A percentile compares a stretch with the other conserved stretches of the same genome.
phyloP scores from a whole-genome alignment of 2,888 invertebrate genomes.

The Digitonthophagus gazella region DNA sequence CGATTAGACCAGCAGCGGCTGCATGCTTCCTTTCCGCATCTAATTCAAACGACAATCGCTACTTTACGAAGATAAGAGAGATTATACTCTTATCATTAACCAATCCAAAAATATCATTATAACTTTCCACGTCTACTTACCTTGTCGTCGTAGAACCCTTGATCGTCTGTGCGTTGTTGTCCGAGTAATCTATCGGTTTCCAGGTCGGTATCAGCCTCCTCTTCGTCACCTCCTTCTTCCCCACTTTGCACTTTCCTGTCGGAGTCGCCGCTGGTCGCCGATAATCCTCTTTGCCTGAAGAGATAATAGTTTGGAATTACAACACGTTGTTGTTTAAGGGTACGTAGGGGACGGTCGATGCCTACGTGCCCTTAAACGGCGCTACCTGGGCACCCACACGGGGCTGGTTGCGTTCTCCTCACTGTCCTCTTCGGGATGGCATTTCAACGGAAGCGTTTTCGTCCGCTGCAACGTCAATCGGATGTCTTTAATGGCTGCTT shows the following conservation, averaged over 20 bases:
- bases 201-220: conserved; percentile 94
- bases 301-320: conserved; percentile 34
- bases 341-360: neutral
- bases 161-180: conserved; percentile 91
- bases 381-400: conserved; percentile 69
- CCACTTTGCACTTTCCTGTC: conserved; percentile 68
- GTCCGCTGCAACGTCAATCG: conserved; percentile 75
- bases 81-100: neutral
- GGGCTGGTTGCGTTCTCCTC: conserved; percentile 59
- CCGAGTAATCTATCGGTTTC: conserved; percentile 96
- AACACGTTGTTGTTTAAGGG: conserved; percentile 20
- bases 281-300: conserved; percentile 58
- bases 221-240: conserved; percentile 61
- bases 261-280: conserved; percentile 57
- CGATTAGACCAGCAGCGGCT: conserved; percentile 8
- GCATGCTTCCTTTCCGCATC: conserved; percentile 2
- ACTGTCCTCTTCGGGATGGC: conserved; percentile 49
- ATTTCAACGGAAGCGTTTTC: conserved; percentile 61
- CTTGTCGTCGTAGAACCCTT: conserved; percentile 89
- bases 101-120: neutral
- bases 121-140: conserved; percentile 47
- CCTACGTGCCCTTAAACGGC: conserved; percentile 25
- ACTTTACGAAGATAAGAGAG: neutral
- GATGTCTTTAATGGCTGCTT: conserved; percentile 79
- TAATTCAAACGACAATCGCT: neutral